A percentile compares a stretch with the other conserved stretches of the same genome.
Conservation (phyloP, 2,888 invertebrate genomes). For the Amiota communis region DNA sequence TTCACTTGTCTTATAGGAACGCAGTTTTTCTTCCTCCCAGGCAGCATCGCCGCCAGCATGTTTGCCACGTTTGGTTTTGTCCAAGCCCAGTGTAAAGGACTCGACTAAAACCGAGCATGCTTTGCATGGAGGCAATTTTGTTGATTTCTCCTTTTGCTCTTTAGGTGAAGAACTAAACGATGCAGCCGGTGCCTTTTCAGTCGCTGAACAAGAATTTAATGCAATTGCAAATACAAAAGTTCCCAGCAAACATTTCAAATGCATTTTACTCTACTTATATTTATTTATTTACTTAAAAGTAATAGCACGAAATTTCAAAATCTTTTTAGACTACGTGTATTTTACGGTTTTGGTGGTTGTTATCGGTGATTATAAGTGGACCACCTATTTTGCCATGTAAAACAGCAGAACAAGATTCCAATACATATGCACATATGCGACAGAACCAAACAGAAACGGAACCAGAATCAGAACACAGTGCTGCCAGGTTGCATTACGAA, state of each 20-base stretch:
- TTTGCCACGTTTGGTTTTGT: constrained; percentile 87
- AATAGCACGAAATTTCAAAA: too few relatives aligned
- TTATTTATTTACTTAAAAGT: too few relatives aligned
- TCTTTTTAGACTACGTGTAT: too few relatives aligned
- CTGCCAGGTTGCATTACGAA: too few relatives aligned
- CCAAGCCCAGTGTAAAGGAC: constrained; percentile 86
- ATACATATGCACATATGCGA: too few relatives aligned
- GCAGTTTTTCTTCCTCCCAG: constrained; percentile 92
- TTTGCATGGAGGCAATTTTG: constrained; percentile 83
- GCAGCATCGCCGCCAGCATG: constrained; percentile 95
- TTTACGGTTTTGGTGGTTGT: too few relatives aligned
- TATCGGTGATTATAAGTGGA: too few relatives aligned
- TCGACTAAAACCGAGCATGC: constrained; percentile 83
- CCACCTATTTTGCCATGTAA: too few relatives aligned
- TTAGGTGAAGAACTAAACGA: constrained; percentile 43
- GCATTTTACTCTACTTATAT: constrained; percentile 2
- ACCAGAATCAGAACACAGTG: too few relatives aligned
- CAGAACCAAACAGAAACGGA: too few relatives aligned
- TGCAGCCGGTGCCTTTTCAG: constrained; percentile 22
- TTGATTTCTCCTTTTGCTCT: constrained; percentile 68
- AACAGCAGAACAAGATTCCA: too few relatives aligned
- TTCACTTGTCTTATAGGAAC: constrained; percentile 89
- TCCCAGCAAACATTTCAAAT: neutral
- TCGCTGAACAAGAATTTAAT: neutral
- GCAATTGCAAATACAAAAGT: constrained; percentile 3